Evolutionary conservation across 2,888 invertebrate genomes (phyloP).

Genomic region (Trypoxylon attenuatum): DNA sequence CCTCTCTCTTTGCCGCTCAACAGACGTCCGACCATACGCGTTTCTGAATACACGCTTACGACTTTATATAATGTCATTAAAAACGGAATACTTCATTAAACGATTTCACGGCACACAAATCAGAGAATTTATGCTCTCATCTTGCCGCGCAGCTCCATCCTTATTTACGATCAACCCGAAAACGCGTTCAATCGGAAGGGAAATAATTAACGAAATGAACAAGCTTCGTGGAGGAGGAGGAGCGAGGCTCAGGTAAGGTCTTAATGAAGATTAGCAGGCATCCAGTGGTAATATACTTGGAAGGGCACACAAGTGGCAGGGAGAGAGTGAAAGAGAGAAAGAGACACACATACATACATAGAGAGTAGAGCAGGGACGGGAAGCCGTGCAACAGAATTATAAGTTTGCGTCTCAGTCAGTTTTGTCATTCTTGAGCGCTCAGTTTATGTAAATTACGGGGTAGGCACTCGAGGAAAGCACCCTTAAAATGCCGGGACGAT

Average conservation of each 20-base stretch:
- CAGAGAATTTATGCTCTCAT: too few relatives aligned
- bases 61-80: background rate
- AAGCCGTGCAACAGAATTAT: constrained; percentile 38
- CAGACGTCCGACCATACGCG: background rate
- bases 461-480: constrained; percentile 46
- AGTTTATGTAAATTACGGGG: constrained; percentile 58
- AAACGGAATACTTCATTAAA: background rate
- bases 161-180: background rate
- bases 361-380: constrained; percentile 2
- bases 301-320: too few relatives aligned
- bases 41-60: background rate
- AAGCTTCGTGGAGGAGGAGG: background rate
- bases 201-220: background rate
- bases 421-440: constrained; percentile 46
- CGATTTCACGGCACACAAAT: background rate
- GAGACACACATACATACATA: too few relatives aligned
- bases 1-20: too few relatives aligned
- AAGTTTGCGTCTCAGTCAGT: constrained; percentile 50
- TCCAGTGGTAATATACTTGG: constrained; percentile 16
- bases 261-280: constrained; percentile 26
- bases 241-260: constrained; percentile 1
- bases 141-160: background rate
- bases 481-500: constrained; percentile 53
- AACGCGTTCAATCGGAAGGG: background rate
- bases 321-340: constrained; percentile 17